phyloP scores from a whole-genome alignment of 1,140 invertebrate species.

The Bactericera cockerelli region DNA sequence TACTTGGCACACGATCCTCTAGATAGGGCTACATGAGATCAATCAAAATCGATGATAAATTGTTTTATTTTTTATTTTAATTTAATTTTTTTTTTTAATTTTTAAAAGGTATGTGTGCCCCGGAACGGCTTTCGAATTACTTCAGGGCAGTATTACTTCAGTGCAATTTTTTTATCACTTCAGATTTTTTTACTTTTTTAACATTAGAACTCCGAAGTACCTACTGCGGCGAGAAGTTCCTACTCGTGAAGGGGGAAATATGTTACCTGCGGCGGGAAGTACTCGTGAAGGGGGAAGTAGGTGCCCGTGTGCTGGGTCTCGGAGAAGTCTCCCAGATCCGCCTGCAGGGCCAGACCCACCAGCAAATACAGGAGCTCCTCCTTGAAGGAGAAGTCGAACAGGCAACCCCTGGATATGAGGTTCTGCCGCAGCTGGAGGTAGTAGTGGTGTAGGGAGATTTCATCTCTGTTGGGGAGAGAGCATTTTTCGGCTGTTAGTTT shows the following conservation, averaged over 20 bases:
- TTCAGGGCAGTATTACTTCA: too few species aligned
- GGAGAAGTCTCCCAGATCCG: constrained; percentile 67
- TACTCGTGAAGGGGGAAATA: too few species aligned
- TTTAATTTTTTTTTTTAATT: background rate
- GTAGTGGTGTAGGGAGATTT: constrained; percentile 77
- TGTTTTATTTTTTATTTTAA: constrained; percentile 8
- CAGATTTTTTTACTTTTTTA: too few species aligned
- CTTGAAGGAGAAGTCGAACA: constrained; percentile 40
- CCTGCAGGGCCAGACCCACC: constrained; percentile 74
- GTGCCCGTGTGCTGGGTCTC: constrained; percentile 36
- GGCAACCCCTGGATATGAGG: constrained; percentile 47
- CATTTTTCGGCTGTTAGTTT: too few species aligned
- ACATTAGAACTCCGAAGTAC: too few species aligned
- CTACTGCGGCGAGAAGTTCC: too few species aligned
- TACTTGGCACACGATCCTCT: too few species aligned
- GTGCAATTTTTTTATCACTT: too few species aligned
- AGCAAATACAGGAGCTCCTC: constrained; percentile 61
- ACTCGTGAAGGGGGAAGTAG: constrained; percentile 70
- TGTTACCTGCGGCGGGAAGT: constrained; percentile 43
- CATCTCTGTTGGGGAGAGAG: constrained; percentile 44
- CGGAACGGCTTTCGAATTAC: too few species aligned
- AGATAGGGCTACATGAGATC: too few species aligned
- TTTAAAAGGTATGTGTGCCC: too few species aligned
- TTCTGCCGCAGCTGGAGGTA: constrained; percentile 87
- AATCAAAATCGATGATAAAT: background rate